Conservation (phyloP, 2,888 invertebrate genomes). For the Asteroscopus sphinx region DNA sequence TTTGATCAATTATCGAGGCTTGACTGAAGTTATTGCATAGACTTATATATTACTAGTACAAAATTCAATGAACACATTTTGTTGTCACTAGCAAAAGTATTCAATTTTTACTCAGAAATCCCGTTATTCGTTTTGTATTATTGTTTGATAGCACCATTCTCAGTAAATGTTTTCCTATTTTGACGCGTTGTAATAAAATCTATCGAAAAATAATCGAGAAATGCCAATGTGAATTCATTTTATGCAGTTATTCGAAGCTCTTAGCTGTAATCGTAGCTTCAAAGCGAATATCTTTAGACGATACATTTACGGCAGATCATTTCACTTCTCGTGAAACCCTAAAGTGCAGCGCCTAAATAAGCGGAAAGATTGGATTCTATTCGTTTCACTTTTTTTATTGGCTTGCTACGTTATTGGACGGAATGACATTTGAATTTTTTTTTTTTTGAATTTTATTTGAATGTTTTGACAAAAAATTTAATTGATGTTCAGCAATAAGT, state of each 20-base stretch:
- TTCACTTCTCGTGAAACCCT: constrained; percentile 77
- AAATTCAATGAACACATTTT: not conserved
- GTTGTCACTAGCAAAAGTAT: not conserved
- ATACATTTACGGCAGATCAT: constrained; percentile 81
- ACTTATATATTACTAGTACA: too few species aligned
- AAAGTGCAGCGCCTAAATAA: constrained; percentile 62
- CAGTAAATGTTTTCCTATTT: constrained; percentile 39
- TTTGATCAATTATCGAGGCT: constrained; percentile 8
- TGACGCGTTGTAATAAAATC: constrained; percentile 49
- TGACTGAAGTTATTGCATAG: not conserved
- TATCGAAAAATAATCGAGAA: constrained; percentile 62
- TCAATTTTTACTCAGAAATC: not conserved
- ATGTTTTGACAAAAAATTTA: too few species aligned
- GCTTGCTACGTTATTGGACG: too few species aligned
- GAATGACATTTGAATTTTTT: too few species aligned
- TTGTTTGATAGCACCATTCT: constrained; percentile 7
- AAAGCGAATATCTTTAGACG: constrained; percentile 77
- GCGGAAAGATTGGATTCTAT: too few species aligned
- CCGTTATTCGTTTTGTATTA: not conserved
- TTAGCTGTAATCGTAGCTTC: constrained; percentile 71
- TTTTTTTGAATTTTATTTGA: too few species aligned
- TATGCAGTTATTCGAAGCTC: constrained; percentile 70
- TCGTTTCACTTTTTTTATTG: too few species aligned
- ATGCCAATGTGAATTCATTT: constrained; percentile 68
- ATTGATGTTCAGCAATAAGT: too few species aligned